Evolutionary conservation across 2,797 vertebrate genomes (phyloP), one percentile per base, ranked within the genome.

Genomic region (Thalassophryne amazonica): DNA sequence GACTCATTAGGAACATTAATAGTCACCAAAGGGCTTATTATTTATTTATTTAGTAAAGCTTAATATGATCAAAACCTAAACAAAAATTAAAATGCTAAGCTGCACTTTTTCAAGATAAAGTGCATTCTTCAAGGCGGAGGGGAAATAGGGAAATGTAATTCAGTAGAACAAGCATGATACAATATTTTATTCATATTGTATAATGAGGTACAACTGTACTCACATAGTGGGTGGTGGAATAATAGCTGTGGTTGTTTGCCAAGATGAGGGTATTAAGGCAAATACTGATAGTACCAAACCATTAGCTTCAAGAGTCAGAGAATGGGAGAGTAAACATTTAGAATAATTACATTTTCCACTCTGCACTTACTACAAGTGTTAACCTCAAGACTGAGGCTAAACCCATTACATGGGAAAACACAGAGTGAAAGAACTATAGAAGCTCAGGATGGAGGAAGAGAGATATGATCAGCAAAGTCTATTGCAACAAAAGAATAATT

Each of bases 331-430:
- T 70, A 80, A 69, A 84, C 74, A 82, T 83, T 84, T 83, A 78
- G 52, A 83, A 80, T 86, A 79, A 85, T 79, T 80, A 70, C 68
- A 79, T 82, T 81, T 77, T 63, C 69, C 41, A 42, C 47, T 71
- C 50, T 59, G 20, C 60, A 61, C 68, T 78, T 60, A 73, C 64
- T 58, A 65, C 69, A 61, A 61, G 60, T 69, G 70, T 71, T 80
- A 67, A 86, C 59, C 64, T 53, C 21, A 30, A 69, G 57, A 68
- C 59, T 58, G 48, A 57, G 63, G 58, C 34, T 67, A 75, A 80
- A 73, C 55, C 65, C 73, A 78, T 85, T 80, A 81, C 50, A 35
- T 24, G 34, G 14, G 54, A 14, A 59, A 40, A 56, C 37, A 39
- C 17, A 48, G 27, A 29, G 15, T 45, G 7, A 5, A 15, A 25